These are phyloP conservation scores for Telenomus remus DNA, from an alignment of 1,140 invertebrate species.

Conservation along the genomic window DNA sequence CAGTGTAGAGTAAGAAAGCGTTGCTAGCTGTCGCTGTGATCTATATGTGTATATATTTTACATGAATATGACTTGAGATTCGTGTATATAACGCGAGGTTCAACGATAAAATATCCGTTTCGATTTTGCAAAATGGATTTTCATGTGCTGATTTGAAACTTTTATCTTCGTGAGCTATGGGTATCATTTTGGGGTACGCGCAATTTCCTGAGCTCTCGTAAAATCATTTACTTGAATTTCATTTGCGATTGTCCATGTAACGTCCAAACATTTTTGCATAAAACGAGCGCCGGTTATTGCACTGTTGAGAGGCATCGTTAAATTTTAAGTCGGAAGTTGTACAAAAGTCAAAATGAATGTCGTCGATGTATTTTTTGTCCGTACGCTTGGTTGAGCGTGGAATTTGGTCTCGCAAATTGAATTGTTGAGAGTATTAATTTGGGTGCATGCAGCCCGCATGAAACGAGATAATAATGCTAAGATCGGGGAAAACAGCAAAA, in stretches of 20 bases:
- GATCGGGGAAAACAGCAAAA: slow-evolving; percentile 40
- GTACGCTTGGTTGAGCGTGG: slow-evolving; percentile 14
- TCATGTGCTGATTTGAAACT: slow-evolving; percentile 16
- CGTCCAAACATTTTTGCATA: too few species aligned
- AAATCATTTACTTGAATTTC: too few species aligned
- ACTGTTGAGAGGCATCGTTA: too few species aligned
- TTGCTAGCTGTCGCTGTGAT: slow-evolving; percentile 21
- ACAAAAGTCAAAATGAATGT: slow-evolving; percentile 17
- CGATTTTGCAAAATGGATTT: slow-evolving; percentile 26
- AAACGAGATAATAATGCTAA: slow-evolving; percentile 50
- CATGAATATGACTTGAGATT: slow-evolving; percentile 15
- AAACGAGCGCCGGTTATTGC: too few species aligned
- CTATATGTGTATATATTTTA: slow-evolving; percentile 29
- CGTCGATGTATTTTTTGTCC: slow-evolving; percentile 12
- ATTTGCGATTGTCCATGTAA: too few species aligned
- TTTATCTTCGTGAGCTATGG: slow-evolving; percentile 17
- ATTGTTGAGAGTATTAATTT: slow-evolving; percentile 22
- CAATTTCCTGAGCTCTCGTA: not conserved
- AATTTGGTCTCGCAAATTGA: slow-evolving; percentile 12
- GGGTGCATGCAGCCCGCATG: slow-evolving; percentile 24
- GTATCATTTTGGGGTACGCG: slow-evolving; percentile 15
- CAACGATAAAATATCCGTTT: slow-evolving; percentile 39
- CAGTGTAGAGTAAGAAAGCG: slow-evolving; percentile 33
- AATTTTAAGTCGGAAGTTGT: too few species aligned
- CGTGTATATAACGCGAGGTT: slow-evolving; percentile 12